Conservation (phyloP, 2,888 invertebrate genomes). For the Palloptera scutellata region DNA sequence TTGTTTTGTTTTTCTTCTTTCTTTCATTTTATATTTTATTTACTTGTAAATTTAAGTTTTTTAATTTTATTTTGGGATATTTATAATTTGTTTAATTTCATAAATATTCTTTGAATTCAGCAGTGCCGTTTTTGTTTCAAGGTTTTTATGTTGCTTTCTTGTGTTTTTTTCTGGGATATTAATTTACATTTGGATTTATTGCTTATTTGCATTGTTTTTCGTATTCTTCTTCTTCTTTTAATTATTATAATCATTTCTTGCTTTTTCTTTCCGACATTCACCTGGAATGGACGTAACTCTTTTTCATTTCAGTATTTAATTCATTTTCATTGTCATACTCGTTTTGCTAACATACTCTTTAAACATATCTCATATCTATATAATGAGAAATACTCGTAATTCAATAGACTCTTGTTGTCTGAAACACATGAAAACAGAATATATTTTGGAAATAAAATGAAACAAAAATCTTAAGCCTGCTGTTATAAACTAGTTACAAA, state of each 20-base stretch:
- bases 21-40: conserved; percentile 12
- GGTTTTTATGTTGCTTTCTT: no score
- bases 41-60: conserved; percentile 5
- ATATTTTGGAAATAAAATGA: no score
- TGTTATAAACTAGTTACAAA: no score
- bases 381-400: no score
- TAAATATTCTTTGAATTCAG: conserved; percentile 43
- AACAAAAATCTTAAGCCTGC: no score
- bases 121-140: conserved; percentile 42
- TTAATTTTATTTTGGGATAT: conserved; percentile 17
- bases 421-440: no score
- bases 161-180: background rate
- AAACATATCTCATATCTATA: no score
- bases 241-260: conserved; percentile 4
- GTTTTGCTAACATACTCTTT: no score
- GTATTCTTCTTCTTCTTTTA: background rate
- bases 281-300: conserved; percentile 7
- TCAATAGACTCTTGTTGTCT: no score
- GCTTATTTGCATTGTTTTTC: background rate
- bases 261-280: background rate
- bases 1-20: conserved; percentile 14
- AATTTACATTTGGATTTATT: conserved; percentile 19
- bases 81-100: conserved; percentile 29
- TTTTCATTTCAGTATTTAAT: background rate
- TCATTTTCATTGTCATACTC: background rate